Base-by-base conservation (phyloP, 1,140 invertebrate species). In the Wasmannia auropunctata region DNA sequence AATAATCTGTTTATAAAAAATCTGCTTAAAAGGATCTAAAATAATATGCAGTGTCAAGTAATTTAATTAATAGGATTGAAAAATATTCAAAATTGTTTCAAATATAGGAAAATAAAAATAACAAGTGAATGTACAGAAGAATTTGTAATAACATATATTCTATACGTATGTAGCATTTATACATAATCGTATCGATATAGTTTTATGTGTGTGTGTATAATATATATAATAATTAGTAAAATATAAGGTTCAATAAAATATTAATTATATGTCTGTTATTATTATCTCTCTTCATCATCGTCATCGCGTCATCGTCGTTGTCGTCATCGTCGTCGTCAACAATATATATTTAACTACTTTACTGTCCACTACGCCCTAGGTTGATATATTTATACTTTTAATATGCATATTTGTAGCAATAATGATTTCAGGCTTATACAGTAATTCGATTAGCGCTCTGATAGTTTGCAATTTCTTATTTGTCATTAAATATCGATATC, bases 181-280 rank as follows among this genome's bases (percentile, higher is more conserved):
- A 93, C 93, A 92, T 92, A 92, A 90, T 86, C 91, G 90, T 92
- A 88, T 93, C 87, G 88, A 90, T 93, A 90, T 88, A 91, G 65
- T 86, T 80, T 86, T 74, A 51, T 74, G 85, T 88, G 63, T 80
- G 83, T 88, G 91, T 92, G 91, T 92, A 76, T 91, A 88, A 79
- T 92, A 91, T 93, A 93, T 88, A 86, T 93, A 92, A 93, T 93
- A 92, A 94, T 94, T 93, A 93, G 93, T 94, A 94, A 94, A 94
- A 94, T 94, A 94, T 94, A 94, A 94, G 92, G 91, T 93, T 94
- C 87, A 93, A 93, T 93, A 67, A 67, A 94, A 93, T 93, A 87
- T 91, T 93, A 93, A 93, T 93, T 88, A 89, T 93, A 92, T 90
- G 92, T 92, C 91, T 93, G 93, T 46, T 67, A 67, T 93, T 93